Evolutionary conservation across 2,797 vertebrate genomes (phyloP), one percentile per base, ranked within the genome.

Genomic region (Dendrocincla tyrannina): DNA sequence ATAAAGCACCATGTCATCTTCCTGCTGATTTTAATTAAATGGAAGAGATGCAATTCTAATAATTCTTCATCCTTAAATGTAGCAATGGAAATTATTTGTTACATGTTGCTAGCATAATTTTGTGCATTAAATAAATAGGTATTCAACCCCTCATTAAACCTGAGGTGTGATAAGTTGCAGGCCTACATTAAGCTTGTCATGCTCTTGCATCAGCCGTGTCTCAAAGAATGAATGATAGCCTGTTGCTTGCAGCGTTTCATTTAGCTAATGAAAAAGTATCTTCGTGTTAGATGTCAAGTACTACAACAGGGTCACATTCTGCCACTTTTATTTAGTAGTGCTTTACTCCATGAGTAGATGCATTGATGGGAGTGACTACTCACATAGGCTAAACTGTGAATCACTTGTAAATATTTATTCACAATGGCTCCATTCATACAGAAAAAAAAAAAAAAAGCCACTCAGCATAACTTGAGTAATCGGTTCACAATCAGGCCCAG

Each of bases 81-180:
- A 76, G n/a, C 39, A 50, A 70, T 59, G 47, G 69, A 89, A 93
- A 78, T 78, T 82, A 87, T 95, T 93, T 55, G 24, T 91, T 93
- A n/a, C 64, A 49, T 23, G 17, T 39, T 78, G 28, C 58, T 83
- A 74, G 58, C 60, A 44, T 85, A 85, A 56, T 25, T 82, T 86
- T 59, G 60, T 56, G n/a, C 59, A 63, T 83, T 76, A 85, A 91
- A 92, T 88, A 97, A 97, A 70, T 75, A 95, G 64, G 63, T 93
- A 96, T 94, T 97, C 94, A 94, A 30, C 30, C 42, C 70, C 66
- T 92, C 89, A 41, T 96, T 97, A 93, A 91, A 93, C 47, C 68
- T 83, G 93, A 93, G 88, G 91, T 94, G 91, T 97, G 95, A 97
- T 90, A 93, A 91, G 91, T 94, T 95, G 95, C 97, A 97, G 96